phyloP scores from a whole-genome alignment of 2,888 invertebrate genomes.

The Dynastes hyllus region DNA sequence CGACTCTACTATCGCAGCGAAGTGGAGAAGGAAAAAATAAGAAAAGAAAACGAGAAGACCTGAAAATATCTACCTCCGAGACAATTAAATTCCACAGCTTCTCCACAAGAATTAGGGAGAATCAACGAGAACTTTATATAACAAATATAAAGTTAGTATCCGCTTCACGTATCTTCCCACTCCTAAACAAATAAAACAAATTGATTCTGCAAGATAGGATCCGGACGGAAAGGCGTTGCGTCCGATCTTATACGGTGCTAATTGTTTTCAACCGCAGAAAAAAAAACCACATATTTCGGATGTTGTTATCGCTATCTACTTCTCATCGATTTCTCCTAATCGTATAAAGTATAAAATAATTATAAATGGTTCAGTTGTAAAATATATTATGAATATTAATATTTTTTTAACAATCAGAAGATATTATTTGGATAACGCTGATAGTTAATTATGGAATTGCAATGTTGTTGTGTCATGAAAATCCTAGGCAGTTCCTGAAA shows the following conservation, averaged over 20 bases:
- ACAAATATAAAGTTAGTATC: constrained; percentile 43
- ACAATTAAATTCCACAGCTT: constrained; percentile 41
- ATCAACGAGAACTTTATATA: constrained; percentile 40
- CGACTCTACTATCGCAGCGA: neutral
- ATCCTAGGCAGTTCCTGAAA: too few relatives aligned
- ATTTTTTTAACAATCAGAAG: too few relatives aligned
- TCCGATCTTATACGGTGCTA: constrained; percentile 30
- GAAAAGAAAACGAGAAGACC: constrained; percentile 12
- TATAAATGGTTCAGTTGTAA: neutral
- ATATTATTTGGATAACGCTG: too few relatives aligned
- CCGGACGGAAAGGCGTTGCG: neutral
- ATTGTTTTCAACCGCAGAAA: constrained; percentile 40
- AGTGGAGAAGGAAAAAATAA: constrained; percentile 1
- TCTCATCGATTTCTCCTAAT: neutral
- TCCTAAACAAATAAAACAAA: constrained; percentile 46
- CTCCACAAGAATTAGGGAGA: constrained; percentile 36
- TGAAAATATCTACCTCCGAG: constrained; percentile 31
- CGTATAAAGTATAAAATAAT: neutral
- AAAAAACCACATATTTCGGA: constrained; percentile 19
- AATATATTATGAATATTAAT: too few relatives aligned
- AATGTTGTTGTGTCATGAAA: too few relatives aligned
- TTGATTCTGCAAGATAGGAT: constrained; percentile 40
- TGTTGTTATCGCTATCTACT: constrained; percentile 25
- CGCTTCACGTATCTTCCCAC: constrained; percentile 36
- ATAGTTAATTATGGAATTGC: too few relatives aligned